phyloP scores from a whole-genome alignment of 2,797 vertebrate species.

The Thamnophis elegans region DNA sequence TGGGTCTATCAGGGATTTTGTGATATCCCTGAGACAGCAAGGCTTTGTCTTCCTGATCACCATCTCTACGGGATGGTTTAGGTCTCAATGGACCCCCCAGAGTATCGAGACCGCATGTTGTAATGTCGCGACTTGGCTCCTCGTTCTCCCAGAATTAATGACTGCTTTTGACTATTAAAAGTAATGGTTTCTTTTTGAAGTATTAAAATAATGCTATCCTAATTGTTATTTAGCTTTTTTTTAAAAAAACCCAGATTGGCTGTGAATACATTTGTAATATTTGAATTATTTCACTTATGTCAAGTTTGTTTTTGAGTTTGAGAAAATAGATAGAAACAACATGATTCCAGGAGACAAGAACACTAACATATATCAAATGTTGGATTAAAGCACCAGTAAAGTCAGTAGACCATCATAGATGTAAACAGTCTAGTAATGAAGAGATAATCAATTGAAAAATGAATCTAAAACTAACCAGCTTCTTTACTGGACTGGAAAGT shows the following conservation, averaged over 20 bases:
- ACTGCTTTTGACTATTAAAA: constrained; percentile 39
- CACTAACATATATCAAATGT: background rate
- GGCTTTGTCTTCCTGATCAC: too few relatives aligned
- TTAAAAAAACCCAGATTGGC: background rate
- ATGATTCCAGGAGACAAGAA: background rate
- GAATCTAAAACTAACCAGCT: background rate
- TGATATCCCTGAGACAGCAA: too few relatives aligned
- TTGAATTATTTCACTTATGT: background rate
- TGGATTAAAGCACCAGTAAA: background rate
- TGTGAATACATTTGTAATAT: background rate
- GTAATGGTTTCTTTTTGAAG: background rate
- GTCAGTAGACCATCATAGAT: constrained; percentile 12
- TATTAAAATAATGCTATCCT: background rate
- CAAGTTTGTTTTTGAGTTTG: background rate
- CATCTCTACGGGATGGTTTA: too few relatives aligned
- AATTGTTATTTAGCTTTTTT: constrained; percentile 37
- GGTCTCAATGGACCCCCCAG: too few relatives aligned
- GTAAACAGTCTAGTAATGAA: constrained; percentile 26
- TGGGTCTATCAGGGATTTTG: too few relatives aligned
- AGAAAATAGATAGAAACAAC: background rate
- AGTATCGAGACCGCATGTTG: too few relatives aligned
- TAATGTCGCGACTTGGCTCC: too few relatives aligned
- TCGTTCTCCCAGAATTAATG: too few relatives aligned
- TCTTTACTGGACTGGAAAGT: constrained; percentile 19
- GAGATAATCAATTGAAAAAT: constrained; percentile 20